phyloP scores from a whole-genome alignment of 2,888 invertebrate genomes.

The Acleris emargana region DNA sequence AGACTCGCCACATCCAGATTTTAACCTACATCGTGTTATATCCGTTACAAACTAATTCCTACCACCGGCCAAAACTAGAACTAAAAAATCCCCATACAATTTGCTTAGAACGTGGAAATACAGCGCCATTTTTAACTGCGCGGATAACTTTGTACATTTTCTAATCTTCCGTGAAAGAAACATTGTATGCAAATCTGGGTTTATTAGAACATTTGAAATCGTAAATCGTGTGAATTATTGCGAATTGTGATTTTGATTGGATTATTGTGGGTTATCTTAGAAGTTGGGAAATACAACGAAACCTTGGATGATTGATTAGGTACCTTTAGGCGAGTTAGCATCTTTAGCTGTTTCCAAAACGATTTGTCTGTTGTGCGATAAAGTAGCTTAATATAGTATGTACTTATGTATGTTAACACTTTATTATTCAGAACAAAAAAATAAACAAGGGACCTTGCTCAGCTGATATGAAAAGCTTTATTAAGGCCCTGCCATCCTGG shows the following conservation, averaged over 20 bases:
- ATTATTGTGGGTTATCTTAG: conserved; percentile 4
- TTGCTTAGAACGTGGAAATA: neutral
- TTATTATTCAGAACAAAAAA: no score
- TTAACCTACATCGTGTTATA: neutral
- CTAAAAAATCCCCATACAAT: neutral
- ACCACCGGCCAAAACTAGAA: neutral
- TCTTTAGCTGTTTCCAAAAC: no score
- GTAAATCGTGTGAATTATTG: conserved; percentile 18
- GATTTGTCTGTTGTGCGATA: no score
- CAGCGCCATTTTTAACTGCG: neutral
- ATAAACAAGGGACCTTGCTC: no score
- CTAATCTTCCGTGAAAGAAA: neutral
- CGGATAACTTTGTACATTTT: conserved; percentile 6
- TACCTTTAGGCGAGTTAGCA: no score
- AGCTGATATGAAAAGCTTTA: no score
- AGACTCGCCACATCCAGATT: conserved; percentile 11
- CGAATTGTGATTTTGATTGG: conserved; percentile 14
- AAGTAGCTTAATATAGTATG: no score
- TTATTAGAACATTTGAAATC: conserved; percentile 7
- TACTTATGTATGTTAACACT: no score
- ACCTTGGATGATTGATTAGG: neutral
- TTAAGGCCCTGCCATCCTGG: no score
- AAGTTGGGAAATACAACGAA: neutral
- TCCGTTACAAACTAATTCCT: conserved; percentile 1
- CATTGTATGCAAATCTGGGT: conserved; percentile 11